These are phyloP conservation scores for Eledona agricola DNA, from an alignment of 2,888 invertebrate genomes.

Conservation along the genomic window DNA sequence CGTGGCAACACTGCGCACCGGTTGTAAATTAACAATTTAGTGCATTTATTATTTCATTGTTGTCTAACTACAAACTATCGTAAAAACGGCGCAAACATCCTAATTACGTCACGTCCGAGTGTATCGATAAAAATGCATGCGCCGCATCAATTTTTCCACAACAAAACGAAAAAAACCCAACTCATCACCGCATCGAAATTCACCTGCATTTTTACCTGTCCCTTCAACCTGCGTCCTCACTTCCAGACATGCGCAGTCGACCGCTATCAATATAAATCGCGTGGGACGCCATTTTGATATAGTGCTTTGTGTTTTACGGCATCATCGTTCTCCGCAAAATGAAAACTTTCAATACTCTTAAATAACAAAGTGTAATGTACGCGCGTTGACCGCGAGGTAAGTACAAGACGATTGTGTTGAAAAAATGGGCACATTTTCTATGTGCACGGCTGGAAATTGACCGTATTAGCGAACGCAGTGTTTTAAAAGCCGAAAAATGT, in stretches of 20 bases:
- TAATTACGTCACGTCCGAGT: no score
- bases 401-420: constrained; percentile 20
- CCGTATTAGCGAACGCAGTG: constrained; percentile 18
- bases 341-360: constrained; percentile 32
- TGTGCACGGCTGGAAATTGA: not conserved
- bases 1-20: no score
- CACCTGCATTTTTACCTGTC: constrained; percentile 34
- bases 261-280: constrained; percentile 56
- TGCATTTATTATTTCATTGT: no score
- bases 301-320: constrained; percentile 53
- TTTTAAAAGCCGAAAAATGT: constrained; percentile 45
- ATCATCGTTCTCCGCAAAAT: constrained; percentile 41
- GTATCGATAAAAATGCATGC: constrained; percentile 21
- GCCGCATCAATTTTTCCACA: constrained; percentile 12
- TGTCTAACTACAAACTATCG: no score
- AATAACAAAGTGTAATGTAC: constrained; percentile 33
- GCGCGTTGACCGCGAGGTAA: constrained; percentile 42
- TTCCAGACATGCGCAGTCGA: constrained; percentile 23
- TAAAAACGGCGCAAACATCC: no score
- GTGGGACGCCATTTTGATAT: constrained; percentile 63
- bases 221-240: constrained; percentile 12
- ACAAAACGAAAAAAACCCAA: constrained; percentile 5
- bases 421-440: not conserved
- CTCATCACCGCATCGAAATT: no score
- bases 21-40: no score